Base-by-base conservation (phyloP, 2,113 vertebrate genomes). In the Loxodonta africana region DNA sequence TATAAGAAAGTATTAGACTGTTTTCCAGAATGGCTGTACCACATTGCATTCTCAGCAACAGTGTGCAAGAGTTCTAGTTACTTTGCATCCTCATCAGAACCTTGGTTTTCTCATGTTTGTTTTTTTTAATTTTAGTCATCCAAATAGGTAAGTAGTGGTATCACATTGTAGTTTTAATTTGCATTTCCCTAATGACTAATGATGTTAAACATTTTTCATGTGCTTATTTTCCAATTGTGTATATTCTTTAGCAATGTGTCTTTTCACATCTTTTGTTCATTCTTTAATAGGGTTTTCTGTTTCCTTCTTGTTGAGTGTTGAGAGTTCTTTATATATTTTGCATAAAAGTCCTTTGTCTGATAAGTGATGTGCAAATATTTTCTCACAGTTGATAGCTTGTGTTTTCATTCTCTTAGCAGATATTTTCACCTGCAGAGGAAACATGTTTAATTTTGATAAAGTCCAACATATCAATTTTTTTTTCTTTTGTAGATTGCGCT, bases 261-360 rank as follows among this genome's bases (percentile, higher is more conserved):
- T 87, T 7, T 80, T 96, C 10, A 95, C 0, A 67, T 92, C 41
- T 67, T 88, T 84, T 82, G 21, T 8, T 87, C 20, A 74, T 20
- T 94, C 85, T 85, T 92, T 67, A 78, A 65, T 81, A 81, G 18
- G 18, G 8, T 96, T 96, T 41, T 83, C 62, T 94, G 33, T 86
- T 71, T 93, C 83, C 73, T 89, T 83, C 5, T 0, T 60, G 7
- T 74, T 83, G 12, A 65, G 26, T 89, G 95, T 69, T 95, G 20
- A 89, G 71, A 74, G 17, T 88, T 96, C 23, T 90, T 92, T 82
- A 41, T 82, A 21, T 89, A 92, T 73, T 97, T 95, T 94, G 18
- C 23, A 33, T 67, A 8, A 28, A 91, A 57, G 46, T 86, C 26
- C 33, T 83, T 76, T 8, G 20, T 30, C 88, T 28, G 28, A 67